Evolutionary conservation across 2,797 vertebrate genomes (phyloP).

Genomic region (Xenentodon cancila): DNA sequence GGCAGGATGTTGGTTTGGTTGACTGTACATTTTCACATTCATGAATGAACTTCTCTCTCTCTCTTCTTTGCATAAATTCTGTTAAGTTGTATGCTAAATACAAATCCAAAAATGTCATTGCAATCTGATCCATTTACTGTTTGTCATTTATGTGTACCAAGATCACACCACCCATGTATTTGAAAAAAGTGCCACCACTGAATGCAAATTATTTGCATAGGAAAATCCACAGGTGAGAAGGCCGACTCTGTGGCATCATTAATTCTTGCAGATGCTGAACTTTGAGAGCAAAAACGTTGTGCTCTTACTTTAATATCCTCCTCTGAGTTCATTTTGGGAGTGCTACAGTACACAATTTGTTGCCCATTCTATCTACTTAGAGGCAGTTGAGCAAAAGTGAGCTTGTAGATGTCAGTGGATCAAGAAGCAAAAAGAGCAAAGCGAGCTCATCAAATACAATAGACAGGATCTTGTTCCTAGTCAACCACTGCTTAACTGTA

Average conservation of each 20-base stretch:
- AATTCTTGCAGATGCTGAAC: not conserved
- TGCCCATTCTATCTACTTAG: not conserved
- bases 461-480: conserved; percentile 1
- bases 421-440: conserved; percentile 18
- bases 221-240: not conserved
- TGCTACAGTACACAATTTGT: conserved; percentile 8
- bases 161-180: not conserved
- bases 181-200: not conserved
- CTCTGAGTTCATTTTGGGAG: not conserved
- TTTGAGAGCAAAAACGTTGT: not conserved
- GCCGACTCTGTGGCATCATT: not conserved
- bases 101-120: too few relatives aligned
- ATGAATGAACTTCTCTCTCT: too few relatives aligned
- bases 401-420: conserved; percentile 21
- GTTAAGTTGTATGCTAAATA: too few relatives aligned
- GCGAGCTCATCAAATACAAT: conserved; percentile 12
- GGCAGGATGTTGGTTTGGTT: too few relatives aligned
- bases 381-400: conserved; percentile 8
- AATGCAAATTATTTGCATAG: not conserved
- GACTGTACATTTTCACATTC: too few relatives aligned
- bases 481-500: conserved; percentile 29
- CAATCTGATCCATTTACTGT: too few relatives aligned
- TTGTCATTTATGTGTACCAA: too few relatives aligned
- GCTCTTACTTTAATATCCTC: not conserved
- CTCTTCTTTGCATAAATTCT: too few relatives aligned